phyloP scores from a whole-genome alignment of 2,797 vertebrate genomes.

The Microctenopoma lineatum region DNA sequence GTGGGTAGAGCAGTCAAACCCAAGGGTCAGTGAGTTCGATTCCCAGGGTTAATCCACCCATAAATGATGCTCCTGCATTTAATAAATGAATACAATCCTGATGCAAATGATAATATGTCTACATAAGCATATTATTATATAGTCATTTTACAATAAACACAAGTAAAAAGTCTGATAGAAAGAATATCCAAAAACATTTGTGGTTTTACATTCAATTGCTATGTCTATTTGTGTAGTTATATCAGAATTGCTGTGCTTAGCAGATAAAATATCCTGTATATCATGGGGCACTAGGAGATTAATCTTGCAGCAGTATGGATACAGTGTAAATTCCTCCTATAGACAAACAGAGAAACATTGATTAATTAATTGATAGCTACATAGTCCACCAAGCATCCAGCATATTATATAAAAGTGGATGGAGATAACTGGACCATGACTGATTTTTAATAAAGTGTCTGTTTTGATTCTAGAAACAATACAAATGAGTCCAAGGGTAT shows the following conservation, averaged over 20 bases:
- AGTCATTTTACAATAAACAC: too few species aligned
- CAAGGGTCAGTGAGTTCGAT: too few species aligned
- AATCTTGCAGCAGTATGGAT: slow-evolving; percentile 11
- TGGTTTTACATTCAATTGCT: not conserved
- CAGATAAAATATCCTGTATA: not conserved
- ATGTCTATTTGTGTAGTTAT: too few species aligned
- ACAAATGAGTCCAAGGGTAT: not conserved
- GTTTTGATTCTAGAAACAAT: not conserved
- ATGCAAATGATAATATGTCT: too few species aligned
- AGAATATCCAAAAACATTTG: not conserved
- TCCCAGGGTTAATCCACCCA: too few species aligned
- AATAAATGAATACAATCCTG: too few species aligned
- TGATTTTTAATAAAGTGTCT: slow-evolving; percentile 11
- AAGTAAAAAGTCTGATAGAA: too few species aligned
- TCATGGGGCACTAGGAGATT: not conserved
- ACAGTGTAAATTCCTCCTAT: not conserved
- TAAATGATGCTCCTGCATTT: too few species aligned
- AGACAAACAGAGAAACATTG: not conserved
- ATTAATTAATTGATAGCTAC: slow-evolving; percentile 15
- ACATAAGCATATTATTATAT: too few species aligned
- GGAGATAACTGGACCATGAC: not conserved
- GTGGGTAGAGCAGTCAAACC: too few species aligned
- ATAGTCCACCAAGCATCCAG: not conserved
- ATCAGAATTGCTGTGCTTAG: not conserved
- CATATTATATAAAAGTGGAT: not conserved